Conservation (phyloP, 2,888 invertebrate species). For the Ochropleura leucogaster region DNA sequence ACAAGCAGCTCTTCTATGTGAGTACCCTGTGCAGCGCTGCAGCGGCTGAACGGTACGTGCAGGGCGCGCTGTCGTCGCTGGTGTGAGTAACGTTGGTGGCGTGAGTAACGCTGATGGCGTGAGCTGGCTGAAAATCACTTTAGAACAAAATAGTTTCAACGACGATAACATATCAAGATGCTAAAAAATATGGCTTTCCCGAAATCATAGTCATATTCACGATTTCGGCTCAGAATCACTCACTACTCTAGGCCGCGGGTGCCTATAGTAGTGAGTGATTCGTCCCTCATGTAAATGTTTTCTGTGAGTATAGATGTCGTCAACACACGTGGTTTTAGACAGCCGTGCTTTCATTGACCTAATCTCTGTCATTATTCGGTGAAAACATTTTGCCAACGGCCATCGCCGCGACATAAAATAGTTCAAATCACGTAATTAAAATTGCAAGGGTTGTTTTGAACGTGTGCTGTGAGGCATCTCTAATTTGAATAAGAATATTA, state of each 20-base stretch:
- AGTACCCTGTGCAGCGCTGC: slow-evolving; percentile 90
- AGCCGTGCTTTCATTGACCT: background rate
- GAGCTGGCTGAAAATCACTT: background rate
- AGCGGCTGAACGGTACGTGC: too few relatives aligned
- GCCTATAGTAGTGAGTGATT: too few relatives aligned
- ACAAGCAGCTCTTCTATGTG: slow-evolving; percentile 97
- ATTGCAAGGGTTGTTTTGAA: background rate
- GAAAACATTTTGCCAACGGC: background rate
- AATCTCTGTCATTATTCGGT: background rate
- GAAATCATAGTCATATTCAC: background rate
- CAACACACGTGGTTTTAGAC: background rate
- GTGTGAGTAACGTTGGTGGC: slow-evolving; percentile 86
- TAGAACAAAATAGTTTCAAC: background rate
- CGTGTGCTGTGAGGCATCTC: background rate
- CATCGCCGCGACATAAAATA: background rate
- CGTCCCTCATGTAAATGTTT: background rate
- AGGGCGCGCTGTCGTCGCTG: too few relatives aligned
- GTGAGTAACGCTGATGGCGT: slow-evolving; percentile 93
- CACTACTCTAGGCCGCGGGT: background rate
- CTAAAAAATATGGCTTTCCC: background rate
- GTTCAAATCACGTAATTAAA: background rate
- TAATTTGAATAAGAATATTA: slow-evolving; percentile 35
- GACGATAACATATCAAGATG: background rate
- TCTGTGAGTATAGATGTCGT: background rate
- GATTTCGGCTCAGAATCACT: background rate